These are phyloP conservation scores for Rhingia campestris DNA, from an alignment of 2,888 invertebrate genomes.

Conservation along the genomic window DNA sequence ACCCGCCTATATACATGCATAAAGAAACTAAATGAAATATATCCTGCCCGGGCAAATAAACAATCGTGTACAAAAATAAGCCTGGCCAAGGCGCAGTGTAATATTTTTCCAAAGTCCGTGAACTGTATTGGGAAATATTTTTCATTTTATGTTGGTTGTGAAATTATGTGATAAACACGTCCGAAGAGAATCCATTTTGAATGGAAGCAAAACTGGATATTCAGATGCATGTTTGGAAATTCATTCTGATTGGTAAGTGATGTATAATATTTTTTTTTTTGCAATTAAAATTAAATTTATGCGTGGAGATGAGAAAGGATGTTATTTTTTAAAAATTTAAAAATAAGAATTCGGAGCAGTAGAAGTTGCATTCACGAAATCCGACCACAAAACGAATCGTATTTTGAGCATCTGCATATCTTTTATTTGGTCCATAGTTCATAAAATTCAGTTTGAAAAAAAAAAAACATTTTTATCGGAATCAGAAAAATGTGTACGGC, in stretches of 20 bases:
- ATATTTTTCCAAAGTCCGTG: conserved; percentile 15
- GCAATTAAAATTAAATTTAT: not conserved
- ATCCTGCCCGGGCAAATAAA: conserved; percentile 11
- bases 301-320: not conserved
- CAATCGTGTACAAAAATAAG: conserved; percentile 38
- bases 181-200: conserved; percentile 74
- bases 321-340: not conserved
- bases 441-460: too few species aligned
- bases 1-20: not conserved
- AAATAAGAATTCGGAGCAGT: too few species aligned
- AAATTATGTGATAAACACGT: conserved; percentile 71
- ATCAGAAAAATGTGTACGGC: too few species aligned
- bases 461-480: too few species aligned
- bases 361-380: too few species aligned
- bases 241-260: conserved; percentile 76
- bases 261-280: not conserved
- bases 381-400: too few species aligned
- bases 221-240: conserved; percentile 78
- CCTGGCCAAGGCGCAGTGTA: conserved; percentile 29
- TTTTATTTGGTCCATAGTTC: too few species aligned
- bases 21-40: conserved; percentile 55
- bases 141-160: conserved; percentile 31
- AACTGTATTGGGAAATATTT: conserved; percentile 4
- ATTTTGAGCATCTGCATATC: too few species aligned
- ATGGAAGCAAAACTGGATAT: conserved; percentile 76